Evolutionary conservation across 1,140 invertebrate genomes (phyloP), one percentile per base, ranked within the genome.

Genomic region (Psix sp.): DNA sequence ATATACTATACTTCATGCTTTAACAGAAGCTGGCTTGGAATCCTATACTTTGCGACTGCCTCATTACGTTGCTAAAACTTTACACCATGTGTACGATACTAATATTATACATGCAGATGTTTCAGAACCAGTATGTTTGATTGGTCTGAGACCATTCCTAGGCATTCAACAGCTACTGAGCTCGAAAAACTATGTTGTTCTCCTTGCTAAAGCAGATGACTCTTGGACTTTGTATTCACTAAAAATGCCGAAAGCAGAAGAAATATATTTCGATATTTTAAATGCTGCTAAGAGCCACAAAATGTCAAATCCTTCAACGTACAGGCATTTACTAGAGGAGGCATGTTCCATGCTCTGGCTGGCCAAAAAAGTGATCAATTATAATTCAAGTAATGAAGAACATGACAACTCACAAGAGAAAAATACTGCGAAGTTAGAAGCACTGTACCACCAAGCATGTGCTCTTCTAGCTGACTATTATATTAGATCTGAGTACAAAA

Each of bases 11-110:
- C 80, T 95, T 0, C 93, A 94, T 80, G 93, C 92, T 0, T 80
- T 95, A 0, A 95, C 93, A 1, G 90, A 92, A 31, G 91, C 91
- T 57, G 94, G 93, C 0, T 86, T 95, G 4, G 93, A 95, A 80
- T 92, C 93, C 0, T 94, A 94, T 71, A 94, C 94, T 0, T 85
- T 93, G 18, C 87, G 93, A 24, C 85, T 91, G 24, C 89, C 90
- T 0, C 90, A 92, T 78, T 87, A 90, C 33, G 76, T 91, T 2
- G 75, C 80, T 3, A 82, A 72, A 70, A 82, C 74, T 18, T 73
- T 86, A 0, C 79, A 84, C 24, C 66, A 79, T 2, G 43, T 79
- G 0, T 79, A 86, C 56, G 76, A 80, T 38, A 49, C 78, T 2
- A 85, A 79, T 59, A 46, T 77, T 2, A 88, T 89, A 0, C 89